phyloP scores from a whole-genome alignment of 2,797 vertebrate species.

The Anabacerthia variegaticeps region DNA sequence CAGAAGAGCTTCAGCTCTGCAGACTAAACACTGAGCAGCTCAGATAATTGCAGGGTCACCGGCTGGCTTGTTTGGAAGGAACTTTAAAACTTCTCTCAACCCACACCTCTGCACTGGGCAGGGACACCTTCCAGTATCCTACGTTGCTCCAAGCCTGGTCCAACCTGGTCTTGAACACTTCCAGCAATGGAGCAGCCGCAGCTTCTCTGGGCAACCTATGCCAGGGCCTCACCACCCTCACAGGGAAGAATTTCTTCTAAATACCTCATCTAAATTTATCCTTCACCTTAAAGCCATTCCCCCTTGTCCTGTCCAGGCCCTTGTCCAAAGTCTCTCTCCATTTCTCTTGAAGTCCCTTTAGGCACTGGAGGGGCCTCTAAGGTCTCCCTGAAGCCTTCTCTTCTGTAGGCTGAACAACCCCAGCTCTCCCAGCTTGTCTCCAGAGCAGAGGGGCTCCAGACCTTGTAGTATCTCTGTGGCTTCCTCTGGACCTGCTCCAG shows the following conservation, averaged over 20 bases:
- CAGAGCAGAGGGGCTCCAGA: background rate
- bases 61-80: background rate
- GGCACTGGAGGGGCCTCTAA: background rate
- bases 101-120: background rate
- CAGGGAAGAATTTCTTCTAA: background rate
- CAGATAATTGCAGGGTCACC: background rate
- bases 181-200: background rate
- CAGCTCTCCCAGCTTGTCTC: background rate
- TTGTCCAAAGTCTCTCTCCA: background rate
- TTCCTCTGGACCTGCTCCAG: background rate
- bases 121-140: background rate
- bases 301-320: background rate
- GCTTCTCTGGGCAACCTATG: background rate
- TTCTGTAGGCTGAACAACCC: background rate
- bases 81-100: background rate
- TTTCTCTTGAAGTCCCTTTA: background rate
- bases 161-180: background rate
- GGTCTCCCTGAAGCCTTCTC: background rate
- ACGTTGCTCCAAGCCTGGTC: background rate
- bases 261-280: background rate
- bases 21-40: background rate
- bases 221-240: background rate
- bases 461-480: background rate
- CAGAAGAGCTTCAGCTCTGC: background rate
- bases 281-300: background rate